Evolutionary conservation across 2,797 vertebrate species (phyloP).

Genomic region (Stomatorhinus walkeri): DNA sequence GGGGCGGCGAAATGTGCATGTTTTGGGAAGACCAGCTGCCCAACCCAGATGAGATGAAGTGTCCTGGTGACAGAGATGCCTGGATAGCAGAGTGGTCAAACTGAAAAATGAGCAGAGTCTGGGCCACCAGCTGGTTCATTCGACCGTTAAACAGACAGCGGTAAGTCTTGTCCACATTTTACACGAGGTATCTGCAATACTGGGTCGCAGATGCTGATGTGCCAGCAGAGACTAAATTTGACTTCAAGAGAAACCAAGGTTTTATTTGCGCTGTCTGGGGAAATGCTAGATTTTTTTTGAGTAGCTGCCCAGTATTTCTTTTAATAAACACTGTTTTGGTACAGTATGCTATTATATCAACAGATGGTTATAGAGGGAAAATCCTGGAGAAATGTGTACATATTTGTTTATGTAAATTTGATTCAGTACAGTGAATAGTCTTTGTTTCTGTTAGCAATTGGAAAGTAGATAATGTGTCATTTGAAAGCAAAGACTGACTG

Average conservation of each 20-base stretch:
- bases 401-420: neutral
- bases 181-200: neutral
- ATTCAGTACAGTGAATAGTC: neutral
- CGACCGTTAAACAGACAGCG: neutral
- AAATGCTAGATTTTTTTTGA: neutral
- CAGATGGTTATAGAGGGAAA: neutral
- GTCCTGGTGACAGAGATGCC: neutral
- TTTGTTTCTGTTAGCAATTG: neutral
- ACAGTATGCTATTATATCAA: neutral
- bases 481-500: neutral
- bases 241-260: neutral
- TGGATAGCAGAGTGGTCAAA: neutral
- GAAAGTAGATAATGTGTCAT: neutral
- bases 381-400: neutral
- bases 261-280: neutral
- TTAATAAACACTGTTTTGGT: neutral
- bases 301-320: neutral
- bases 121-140: neutral
- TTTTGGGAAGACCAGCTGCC: neutral
- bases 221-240: neutral
- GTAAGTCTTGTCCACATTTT: neutral
- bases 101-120: neutral
- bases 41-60: neutral
- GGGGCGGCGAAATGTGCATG: neutral
- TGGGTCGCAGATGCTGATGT: conserved; percentile 2